A percentile compares a stretch with the other conserved stretches of the same genome.
Conservation (phyloP, 2,113 vertebrate species). For the Ageneiosus marmoratus region DNA sequence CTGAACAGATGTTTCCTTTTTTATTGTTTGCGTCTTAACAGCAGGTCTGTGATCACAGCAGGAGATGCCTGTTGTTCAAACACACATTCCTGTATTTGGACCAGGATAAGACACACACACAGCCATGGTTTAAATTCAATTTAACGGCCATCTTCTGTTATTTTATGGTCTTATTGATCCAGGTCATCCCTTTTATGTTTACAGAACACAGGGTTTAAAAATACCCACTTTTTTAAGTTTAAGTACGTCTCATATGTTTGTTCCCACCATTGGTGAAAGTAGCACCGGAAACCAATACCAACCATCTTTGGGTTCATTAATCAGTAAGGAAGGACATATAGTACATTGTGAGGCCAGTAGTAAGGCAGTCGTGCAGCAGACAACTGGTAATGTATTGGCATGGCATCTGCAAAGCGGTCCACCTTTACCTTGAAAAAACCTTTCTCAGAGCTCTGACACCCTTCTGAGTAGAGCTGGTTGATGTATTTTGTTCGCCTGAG, state of each 20-base stretch:
- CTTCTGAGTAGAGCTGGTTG: not conserved
- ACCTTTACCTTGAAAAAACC: not conserved
- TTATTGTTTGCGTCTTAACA: slow-evolving; percentile 71
- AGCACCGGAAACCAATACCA: not conserved
- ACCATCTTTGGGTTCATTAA: not conserved
- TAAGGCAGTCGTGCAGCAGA: not conserved
- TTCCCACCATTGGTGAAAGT: not conserved
- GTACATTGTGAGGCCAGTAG: not conserved
- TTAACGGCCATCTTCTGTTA: not conserved
- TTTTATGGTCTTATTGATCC: not conserved
- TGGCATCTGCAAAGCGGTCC: not conserved
- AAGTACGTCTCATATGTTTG: not conserved
- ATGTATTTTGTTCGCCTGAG: not conserved
- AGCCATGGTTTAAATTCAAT: not conserved
- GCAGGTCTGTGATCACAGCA: slow-evolving; percentile 54
- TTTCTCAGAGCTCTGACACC: not conserved
- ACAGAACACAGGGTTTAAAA: not conserved
- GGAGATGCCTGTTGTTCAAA: slow-evolving; percentile 53
- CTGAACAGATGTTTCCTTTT: slow-evolving; percentile 71
- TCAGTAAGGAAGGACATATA: not conserved
- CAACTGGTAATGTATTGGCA: not conserved
- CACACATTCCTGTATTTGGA: slow-evolving; percentile 32
- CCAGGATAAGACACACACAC: slow-evolving; percentile 12
- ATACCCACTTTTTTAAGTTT: not conserved
- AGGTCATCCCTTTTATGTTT: not conserved